These are phyloP conservation scores for Pissodes strobi DNA, from an alignment of 1,140 invertebrate species.

Conservation along the genomic window DNA sequence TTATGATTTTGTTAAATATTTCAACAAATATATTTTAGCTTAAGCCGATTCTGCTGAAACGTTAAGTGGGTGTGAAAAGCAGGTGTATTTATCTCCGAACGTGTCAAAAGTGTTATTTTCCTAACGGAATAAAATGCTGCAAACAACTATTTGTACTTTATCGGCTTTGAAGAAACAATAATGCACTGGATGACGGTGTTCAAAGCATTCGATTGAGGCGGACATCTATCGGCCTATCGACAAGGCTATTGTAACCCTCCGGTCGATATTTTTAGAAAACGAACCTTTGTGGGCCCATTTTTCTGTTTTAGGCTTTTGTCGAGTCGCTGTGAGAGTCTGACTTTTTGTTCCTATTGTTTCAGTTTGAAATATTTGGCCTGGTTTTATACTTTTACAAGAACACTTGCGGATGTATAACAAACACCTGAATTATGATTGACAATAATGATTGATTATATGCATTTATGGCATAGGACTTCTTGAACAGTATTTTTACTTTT, in stretches of 20 bases:
- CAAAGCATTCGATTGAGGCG: conserved; percentile 31
- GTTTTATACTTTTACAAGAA: too few relatives aligned
- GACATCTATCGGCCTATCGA: conserved; percentile 39
- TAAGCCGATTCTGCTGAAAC: conserved; percentile 2
- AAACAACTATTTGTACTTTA: conserved; percentile 32
- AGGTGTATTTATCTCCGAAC: conserved; percentile 28
- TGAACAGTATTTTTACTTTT: too few relatives aligned
- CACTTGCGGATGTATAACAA: too few relatives aligned
- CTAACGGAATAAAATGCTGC: conserved; percentile 30
- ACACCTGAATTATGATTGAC: too few relatives aligned
- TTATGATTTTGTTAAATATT: too few relatives aligned
- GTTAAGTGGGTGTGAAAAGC: conserved; percentile 25
- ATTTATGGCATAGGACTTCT: too few relatives aligned
- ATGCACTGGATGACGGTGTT: conserved; percentile 20
- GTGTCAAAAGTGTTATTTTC: conserved; percentile 32
- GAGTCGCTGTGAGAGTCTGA: conserved; percentile 11
- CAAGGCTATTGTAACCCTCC: conserved; percentile 11
- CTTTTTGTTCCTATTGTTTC: too few relatives aligned
- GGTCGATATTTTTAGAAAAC: conserved; percentile 38
- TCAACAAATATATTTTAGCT: too few relatives aligned
- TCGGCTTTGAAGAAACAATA: conserved; percentile 34
- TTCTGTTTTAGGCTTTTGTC: conserved; percentile 20
- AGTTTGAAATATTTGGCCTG: too few relatives aligned
- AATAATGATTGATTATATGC: too few relatives aligned
- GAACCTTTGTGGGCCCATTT: conserved; percentile 28